A percentile compares a stretch with the other conserved stretches of the same genome.
Evolutionary conservation across 2,888 invertebrate genomes (phyloP).

Genomic region (Therioaphis trifolii): DNA sequence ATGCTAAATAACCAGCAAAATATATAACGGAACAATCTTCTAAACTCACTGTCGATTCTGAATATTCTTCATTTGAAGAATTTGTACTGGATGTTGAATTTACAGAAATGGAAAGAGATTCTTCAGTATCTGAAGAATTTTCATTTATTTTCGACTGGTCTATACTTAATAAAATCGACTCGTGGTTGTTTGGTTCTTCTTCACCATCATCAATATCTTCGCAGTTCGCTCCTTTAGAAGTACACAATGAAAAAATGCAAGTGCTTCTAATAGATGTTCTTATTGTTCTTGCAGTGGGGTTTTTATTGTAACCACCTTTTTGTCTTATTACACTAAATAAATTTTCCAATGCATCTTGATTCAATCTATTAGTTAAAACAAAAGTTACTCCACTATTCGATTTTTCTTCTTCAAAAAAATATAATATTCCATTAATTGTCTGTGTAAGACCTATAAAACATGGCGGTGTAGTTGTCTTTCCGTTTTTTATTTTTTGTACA

Average conservation of each 20-base stretch:
- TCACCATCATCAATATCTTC: too few species aligned
- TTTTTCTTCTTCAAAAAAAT: not conserved
- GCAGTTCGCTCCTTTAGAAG: not conserved
- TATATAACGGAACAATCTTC: not conserved
- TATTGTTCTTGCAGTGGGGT: not conserved
- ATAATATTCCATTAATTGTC: too few species aligned
- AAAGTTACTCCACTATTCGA: not conserved
- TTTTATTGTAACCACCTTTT: conserved; percentile 9
- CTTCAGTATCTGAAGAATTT: too few species aligned
- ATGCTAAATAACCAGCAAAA: not conserved
- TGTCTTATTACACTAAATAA: not conserved
- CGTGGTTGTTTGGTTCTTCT: too few species aligned
- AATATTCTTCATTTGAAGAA: too few species aligned
- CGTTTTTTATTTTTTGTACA: not conserved
- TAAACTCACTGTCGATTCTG: too few species aligned
- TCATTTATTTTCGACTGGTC: too few species aligned
- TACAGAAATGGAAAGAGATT: too few species aligned
- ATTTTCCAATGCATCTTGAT: not conserved
- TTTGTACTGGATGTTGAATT: too few species aligned
- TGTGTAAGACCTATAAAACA: not conserved
- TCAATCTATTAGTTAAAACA: not conserved
- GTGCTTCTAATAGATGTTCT: not conserved
- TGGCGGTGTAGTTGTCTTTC: not conserved
- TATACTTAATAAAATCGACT: too few species aligned
- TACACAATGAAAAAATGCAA: conserved; percentile 10